These are phyloP conservation scores for Papilio gigon DNA, from an alignment of 2,888 invertebrate species.

Conservation along the genomic window DNA sequence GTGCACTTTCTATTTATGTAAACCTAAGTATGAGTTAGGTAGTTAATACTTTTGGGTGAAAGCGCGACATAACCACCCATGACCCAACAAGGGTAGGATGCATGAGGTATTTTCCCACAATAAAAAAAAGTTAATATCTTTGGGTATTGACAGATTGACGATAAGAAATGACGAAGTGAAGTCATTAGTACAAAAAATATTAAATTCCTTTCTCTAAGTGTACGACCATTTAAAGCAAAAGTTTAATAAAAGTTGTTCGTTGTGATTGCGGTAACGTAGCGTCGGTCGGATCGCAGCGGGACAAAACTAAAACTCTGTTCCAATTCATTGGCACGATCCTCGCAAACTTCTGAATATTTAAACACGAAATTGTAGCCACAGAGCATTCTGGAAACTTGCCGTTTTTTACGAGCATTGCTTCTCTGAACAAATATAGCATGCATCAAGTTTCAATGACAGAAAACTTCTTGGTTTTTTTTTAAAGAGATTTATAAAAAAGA, in stretches of 20 bases:
- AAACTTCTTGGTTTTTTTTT: too few species aligned
- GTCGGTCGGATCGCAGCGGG: conserved; percentile 6
- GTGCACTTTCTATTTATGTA: too few species aligned
- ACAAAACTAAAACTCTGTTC: conserved; percentile 23
- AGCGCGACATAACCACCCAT: too few species aligned
- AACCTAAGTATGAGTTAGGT: neutral
- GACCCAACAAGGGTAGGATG: too few species aligned
- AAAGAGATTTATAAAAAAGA: too few species aligned
- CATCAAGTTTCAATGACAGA: neutral
- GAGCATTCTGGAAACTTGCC: neutral
- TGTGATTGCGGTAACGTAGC: conserved; percentile 18
- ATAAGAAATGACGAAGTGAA: too few species aligned
- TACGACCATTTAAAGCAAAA: neutral
- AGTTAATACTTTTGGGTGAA: too few species aligned
- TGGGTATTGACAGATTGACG: too few species aligned
- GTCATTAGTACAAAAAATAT: neutral
- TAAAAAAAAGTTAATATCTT: too few species aligned
- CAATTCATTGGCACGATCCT: conserved; percentile 27
- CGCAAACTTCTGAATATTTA: conserved; percentile 22
- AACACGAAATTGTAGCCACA: conserved; percentile 4
- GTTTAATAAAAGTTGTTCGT: conserved; percentile 10
- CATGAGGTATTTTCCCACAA: too few species aligned
- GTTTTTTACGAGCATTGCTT: neutral
- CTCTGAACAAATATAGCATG: neutral
- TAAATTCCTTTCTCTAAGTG: neutral